Base-by-base conservation (phyloP, 2,113 vertebrate species). In the Carlito syrichta region DNA sequence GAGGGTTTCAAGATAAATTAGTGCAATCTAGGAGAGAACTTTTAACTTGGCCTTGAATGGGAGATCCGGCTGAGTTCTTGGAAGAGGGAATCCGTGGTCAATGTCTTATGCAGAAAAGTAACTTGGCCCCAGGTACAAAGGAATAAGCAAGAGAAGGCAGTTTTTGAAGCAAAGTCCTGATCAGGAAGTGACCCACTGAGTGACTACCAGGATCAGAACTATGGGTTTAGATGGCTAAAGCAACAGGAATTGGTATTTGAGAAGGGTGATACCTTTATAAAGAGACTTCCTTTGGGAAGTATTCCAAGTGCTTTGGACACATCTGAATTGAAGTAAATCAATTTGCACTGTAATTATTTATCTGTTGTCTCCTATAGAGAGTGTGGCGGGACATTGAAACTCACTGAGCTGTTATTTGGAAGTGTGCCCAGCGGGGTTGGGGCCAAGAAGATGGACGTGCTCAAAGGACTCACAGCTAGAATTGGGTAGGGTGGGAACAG, bases 361-460 rank as follows among this genome's bases (percentile, higher is more conserved):
- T 10, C 62, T 25, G 9, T 48, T 40, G n/a, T 54, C 27, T 43
- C 19, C 69, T 84, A 30, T 48, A 6, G 69, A 54, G 16, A 54
- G 45, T 30, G 32, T n/a, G 30, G 4, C 13, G n/a, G 27, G 58
- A 43, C 11, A 3, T 0, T 6, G 16, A 40, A 76, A 25, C 20
- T 25, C 35, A 17, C 50, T 10, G n/a, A 82, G 50, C 35, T 12
- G 1, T 38, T 35, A 4, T 54, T 32, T 56, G n/a, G 6, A 35
- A 45, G 62, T 58, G n/a, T 40, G 38, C 14, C 3, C 13, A 30
- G 32, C 30, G 79, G 71, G 77, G 40, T 17, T 6, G 7, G 19
- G 38, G 19, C 10, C 56, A 4, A 27, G 78, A n/a, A 14, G 45
- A 7, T 12, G 1, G 13, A 81, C 9, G 50, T 4, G 38, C 22